Percentiles rank a stretch among this genome's conserved stretches.
Evolutionary conservation across 2,797 vertebrate species (phyloP).

Genomic region (Rhabdomys pumilio): DNA sequence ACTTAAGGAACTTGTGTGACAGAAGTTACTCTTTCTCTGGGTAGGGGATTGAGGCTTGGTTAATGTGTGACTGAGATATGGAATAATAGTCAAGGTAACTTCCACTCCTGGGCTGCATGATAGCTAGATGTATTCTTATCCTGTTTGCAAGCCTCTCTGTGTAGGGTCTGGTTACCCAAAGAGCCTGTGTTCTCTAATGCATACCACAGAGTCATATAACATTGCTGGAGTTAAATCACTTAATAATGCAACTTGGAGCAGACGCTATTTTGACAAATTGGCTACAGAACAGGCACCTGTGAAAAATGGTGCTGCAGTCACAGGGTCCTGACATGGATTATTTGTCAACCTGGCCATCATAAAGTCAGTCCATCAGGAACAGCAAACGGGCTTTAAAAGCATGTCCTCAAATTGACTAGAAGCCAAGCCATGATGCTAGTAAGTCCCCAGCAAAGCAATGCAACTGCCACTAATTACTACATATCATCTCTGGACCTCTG

Average conservation of each 20-base stretch:
- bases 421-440: conserved; percentile 66
- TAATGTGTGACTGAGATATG: neutral
- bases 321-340: conserved; percentile 65
- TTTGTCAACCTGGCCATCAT: conserved; percentile 74
- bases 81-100: neutral
- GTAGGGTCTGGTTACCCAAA: neutral
- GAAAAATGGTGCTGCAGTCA: conserved; percentile 76
- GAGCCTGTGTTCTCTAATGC: neutral
- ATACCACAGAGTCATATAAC: conserved; percentile 61
- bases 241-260: conserved; percentile 80
- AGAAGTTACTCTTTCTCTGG: neutral
- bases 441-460: conserved; percentile 48
- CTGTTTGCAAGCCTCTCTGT: neutral
- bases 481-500: neutral
- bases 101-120: neutral
- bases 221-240: conserved; percentile 70
- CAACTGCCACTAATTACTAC: conserved; percentile 4
- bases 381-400: conserved; percentile 40
- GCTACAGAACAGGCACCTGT: conserved; percentile 75
- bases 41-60: neutral
- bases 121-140: neutral
- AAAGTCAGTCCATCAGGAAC: conserved; percentile 72
- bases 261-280: conserved; percentile 64
- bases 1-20: neutral
- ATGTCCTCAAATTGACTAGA: conserved; percentile 55